These are phyloP conservation scores for Adrianichthys oophorus DNA, from an alignment of 2,797 vertebrate species.

Conservation along the genomic window DNA sequence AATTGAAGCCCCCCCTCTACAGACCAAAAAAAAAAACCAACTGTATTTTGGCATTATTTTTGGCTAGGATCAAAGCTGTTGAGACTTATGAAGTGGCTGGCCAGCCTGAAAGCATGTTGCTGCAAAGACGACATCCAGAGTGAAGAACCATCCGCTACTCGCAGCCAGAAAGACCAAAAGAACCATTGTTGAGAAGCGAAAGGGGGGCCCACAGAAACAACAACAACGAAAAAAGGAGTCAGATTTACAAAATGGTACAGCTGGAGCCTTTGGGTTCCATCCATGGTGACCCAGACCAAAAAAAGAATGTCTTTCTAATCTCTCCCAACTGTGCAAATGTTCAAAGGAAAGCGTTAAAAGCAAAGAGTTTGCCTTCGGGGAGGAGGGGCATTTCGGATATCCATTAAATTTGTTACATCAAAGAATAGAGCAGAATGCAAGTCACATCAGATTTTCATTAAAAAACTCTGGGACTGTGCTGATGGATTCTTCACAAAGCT, in stretches of 20 bases:
- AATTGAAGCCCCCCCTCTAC: conserved; percentile 58
- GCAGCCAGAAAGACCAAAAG: conserved; percentile 61
- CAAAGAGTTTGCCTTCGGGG: conserved; percentile 29
- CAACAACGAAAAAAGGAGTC: conserved; percentile 37
- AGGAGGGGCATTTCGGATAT: conserved; percentile 27
- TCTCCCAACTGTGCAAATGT: conserved; percentile 54
- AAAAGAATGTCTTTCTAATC: conserved; percentile 44
- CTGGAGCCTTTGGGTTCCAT: conserved; percentile 33
- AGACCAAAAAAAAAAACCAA: conserved; percentile 20
- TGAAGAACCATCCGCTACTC: conserved; percentile 16
- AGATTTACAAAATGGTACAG: conserved; percentile 36
- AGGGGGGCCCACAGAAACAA: not conserved
- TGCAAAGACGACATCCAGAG: conserved; percentile 20
- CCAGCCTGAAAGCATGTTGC: conserved; percentile 48
- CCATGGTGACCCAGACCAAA: conserved; percentile 21
- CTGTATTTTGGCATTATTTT: conserved; percentile 69
- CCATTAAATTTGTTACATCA: conserved; percentile 32
- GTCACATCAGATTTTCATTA: conserved; percentile 12
- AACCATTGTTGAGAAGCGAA: conserved; percentile 67
- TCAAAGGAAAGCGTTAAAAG: conserved; percentile 56
- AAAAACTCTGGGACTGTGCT: conserved; percentile 3
- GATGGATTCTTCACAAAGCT: conserved; percentile 20
- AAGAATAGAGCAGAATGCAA: conserved; percentile 12
- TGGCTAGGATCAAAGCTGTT: conserved; percentile 77
- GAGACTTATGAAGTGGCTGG: conserved; percentile 57